Evolutionary conservation across 2,888 invertebrate genomes (phyloP), one percentile per base, ranked within the genome.

Genomic region (Leptogaster cylindrica): DNA sequence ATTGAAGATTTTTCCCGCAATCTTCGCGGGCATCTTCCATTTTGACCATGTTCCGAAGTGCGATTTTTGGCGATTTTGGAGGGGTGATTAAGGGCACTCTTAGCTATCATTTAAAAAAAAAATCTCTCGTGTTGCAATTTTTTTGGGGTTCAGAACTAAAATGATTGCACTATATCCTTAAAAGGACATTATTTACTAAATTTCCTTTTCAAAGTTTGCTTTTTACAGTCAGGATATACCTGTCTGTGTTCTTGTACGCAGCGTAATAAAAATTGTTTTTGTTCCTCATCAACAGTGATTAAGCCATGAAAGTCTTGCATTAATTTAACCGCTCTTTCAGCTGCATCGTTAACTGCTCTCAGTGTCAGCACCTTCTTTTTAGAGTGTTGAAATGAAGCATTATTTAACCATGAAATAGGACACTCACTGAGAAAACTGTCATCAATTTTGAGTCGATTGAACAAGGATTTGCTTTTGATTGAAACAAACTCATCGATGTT

Each of bases 281-380:
- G 28, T 58, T 48, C 61, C 48, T 58, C 50, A 20, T 65, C 58
- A 39, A 50, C 66, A 8, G 51, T 63, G 14, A 69, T 23, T 23
- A 69, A 51, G n/a, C 66, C 64, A 69, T 69, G 61, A 50, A 69
- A 66, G 39, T 69, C 69, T 51, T 67, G 51, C 69, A 67, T 67
- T 25, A 67, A 58, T 58, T 69, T 67, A 18, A 69, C 65, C 27
- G 66, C 67, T 64, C 67, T 67, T 64, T 67, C 69, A 48, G 64
- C 69, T 28, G 58, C 44, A 65, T 69, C 67, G 48, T 69, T 69
- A 44, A 69, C 69, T 65, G 41, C 65, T 28, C 50, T 69, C 14
- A 69, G 8, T 27, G 51, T 33, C 16, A 33, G 39, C 23, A 69
- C 51, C 4, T 33, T 33, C 12, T 51, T 51, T 51, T 14, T 51